Conservation (phyloP, 2,113 vertebrate species). For the Chaenocephalus aceratus region DNA sequence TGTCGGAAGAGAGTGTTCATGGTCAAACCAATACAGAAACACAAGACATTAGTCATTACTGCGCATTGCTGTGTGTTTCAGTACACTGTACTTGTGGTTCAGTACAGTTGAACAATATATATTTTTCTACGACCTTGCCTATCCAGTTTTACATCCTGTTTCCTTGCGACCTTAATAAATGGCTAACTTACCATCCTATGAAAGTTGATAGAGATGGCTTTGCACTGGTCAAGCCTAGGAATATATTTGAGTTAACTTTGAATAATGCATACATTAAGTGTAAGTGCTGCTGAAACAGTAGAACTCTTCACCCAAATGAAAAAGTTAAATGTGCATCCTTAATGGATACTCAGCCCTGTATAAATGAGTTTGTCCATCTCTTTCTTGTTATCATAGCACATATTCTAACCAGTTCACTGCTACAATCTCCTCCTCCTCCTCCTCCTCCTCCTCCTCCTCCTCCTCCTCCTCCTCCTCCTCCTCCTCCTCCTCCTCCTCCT, state of each 20-base stretch:
- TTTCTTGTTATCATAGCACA: conserved; percentile 28
- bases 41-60: conserved; percentile 65
- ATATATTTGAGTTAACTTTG: background rate
- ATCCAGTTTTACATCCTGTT: background rate
- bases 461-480: too few relatives aligned
- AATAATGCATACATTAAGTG: background rate
- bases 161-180: background rate
- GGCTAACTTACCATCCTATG: background rate
- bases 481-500: too few relatives aligned
- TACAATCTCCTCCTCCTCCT: conserved; percentile 10
- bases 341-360: conserved; percentile 30
- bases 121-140: conserved; percentile 1
- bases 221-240: background rate
- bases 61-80: conserved; percentile 18
- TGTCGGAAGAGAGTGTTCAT: conserved; percentile 64
- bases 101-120: conserved; percentile 10
- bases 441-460: too few relatives aligned
- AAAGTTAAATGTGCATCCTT: conserved; percentile 9
- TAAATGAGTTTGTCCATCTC: conserved; percentile 23
- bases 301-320: background rate
- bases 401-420: conserved; percentile 24
- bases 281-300: conserved; percentile 5
- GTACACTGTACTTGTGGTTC: background rate
- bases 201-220: background rate
- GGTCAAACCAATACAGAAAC: conserved; percentile 64